These are phyloP conservation scores for Sweltsa coloradensis DNA, from an alignment of 1,140 invertebrate species.

Conservation along the genomic window DNA sequence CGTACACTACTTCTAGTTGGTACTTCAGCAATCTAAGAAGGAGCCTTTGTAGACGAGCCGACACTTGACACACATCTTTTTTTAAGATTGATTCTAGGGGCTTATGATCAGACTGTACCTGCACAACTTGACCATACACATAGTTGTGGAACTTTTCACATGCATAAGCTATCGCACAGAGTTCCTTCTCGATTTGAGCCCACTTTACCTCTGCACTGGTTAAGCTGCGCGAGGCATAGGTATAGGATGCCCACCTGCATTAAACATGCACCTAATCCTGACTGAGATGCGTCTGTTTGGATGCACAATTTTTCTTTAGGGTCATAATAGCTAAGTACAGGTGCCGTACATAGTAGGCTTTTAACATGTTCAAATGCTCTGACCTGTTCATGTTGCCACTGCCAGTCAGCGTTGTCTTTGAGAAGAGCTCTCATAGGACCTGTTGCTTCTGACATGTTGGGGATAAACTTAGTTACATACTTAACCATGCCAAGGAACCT, in stretches of 20 bases:
- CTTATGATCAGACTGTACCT: constrained; percentile 18
- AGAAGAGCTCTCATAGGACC: constrained; percentile 14
- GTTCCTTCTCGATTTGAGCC: constrained; percentile 19
- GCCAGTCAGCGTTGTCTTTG: constrained; percentile 13
- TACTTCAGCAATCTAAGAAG: no score
- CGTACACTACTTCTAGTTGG: no score
- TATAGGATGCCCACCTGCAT: constrained; percentile 22
- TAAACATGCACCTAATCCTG: constrained; percentile 17
- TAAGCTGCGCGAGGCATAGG: constrained; percentile 23
- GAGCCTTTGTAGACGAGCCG: no score
- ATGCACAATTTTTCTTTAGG: constrained; percentile 16
- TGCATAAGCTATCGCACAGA: constrained; percentile 18
- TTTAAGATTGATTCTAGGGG: constrained; percentile 23
- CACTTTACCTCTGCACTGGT: constrained; percentile 20
- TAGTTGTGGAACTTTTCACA: constrained; percentile 19
- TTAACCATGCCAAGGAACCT: constrained; percentile 26
- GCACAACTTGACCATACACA: constrained; percentile 16
- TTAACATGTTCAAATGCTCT: no score
- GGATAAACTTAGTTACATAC: constrained; percentile 22
- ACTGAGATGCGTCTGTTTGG: constrained; percentile 9
- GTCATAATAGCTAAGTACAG: constrained; percentile 20
- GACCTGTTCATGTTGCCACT: constrained; percentile 16
- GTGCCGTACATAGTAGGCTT: no score
- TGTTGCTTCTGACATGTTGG: constrained; percentile 13
- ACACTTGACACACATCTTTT: no score